Conservation (phyloP, 2,888 invertebrate species). For the Drosophila suboccidentalis region DNA sequence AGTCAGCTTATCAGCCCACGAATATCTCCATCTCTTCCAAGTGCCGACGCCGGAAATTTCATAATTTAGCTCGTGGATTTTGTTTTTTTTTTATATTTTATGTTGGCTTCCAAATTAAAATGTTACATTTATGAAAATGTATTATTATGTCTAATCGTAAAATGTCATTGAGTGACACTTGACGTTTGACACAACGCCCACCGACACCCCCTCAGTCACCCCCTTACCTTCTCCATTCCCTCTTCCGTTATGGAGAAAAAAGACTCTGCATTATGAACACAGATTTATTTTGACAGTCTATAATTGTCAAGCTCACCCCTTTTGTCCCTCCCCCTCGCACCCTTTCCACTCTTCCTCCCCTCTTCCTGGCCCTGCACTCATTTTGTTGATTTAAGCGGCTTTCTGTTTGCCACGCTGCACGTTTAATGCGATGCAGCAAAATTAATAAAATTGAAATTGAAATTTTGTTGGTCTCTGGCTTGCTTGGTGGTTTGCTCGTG, state of each 20-base stretch:
- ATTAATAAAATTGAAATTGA: constrained; percentile 51
- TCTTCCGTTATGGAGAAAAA: constrained; percentile 5
- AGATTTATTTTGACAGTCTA: constrained; percentile 65
- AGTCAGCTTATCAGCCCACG: constrained; percentile 60
- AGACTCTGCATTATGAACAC: constrained; percentile 28
- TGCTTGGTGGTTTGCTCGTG: constrained; percentile 16
- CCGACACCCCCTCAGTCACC: constrained; percentile 1
- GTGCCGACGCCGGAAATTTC: constrained; percentile 74
- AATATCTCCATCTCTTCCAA: constrained; percentile 32
- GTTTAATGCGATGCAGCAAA: constrained; percentile 39
- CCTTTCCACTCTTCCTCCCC: neutral
- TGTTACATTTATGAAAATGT: constrained; percentile 74
- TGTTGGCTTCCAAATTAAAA: constrained; percentile 61
- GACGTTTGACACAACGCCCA: constrained; percentile 68
- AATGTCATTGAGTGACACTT: constrained; percentile 74
- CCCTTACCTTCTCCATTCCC: neutral
- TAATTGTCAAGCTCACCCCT: constrained; percentile 42
- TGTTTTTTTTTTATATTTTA: constrained; percentile 17
- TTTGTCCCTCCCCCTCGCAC: neutral
- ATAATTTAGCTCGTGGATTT: constrained; percentile 57
- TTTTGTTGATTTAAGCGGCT: constrained; percentile 62
- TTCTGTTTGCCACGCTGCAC: constrained; percentile 49
- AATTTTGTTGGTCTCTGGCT: constrained; percentile 29
- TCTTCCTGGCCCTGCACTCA: constrained; percentile 30
- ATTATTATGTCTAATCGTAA: constrained; percentile 76